Evolutionary conservation across 2,113 vertebrate genomes (phyloP), one percentile per base, ranked within the genome.

Genomic region (Upupa epops): DNA sequence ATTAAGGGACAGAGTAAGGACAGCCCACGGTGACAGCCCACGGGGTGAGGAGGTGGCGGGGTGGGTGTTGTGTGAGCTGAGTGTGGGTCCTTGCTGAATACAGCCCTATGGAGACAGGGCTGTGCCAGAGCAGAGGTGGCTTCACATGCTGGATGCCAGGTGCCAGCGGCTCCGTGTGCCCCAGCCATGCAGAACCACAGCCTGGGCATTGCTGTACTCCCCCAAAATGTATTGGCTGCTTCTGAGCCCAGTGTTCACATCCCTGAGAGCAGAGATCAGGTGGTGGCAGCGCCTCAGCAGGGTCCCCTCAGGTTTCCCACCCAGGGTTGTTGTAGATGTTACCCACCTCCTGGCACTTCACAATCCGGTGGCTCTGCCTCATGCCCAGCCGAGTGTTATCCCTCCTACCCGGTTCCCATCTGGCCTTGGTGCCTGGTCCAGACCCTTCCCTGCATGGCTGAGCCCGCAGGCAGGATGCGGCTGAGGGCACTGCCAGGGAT

Each of bases 241-340:
- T 21, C 54, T 0, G 1, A 74, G 56, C 36, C 32, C 12, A 17
- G 11, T 0, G 0, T 4, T 37, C 37, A 1, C 16, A 13, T 1
- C 8, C 37, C 32, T 15, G 48, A 51, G 15, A 61, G 29, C 1
- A 1, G 32, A 46, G 66, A 25, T 61, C 18, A 3, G 63, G 55
- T 8, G 21, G 25, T 76, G 88, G 65, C 76, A 34, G 52, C 2
- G 17, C 68, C 19, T 24, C 25, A 58, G 64, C 60, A 42, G 31
- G 31, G 32, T 90, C 75, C 32, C 25, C 73, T 90, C 64, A 58
- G 56, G 28, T 92, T 59, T 77, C 48, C 19, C 46, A 70, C 61
- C n/a, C 1, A 1, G 29, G 32, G 45, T 0, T 1, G 22, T 37
- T 65, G 73, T 51, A 0, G 7, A 16, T 86, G 77, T 52, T 80